Conservation (phyloP, 2,113 vertebrate genomes). For the Alosa alosa region DNA sequence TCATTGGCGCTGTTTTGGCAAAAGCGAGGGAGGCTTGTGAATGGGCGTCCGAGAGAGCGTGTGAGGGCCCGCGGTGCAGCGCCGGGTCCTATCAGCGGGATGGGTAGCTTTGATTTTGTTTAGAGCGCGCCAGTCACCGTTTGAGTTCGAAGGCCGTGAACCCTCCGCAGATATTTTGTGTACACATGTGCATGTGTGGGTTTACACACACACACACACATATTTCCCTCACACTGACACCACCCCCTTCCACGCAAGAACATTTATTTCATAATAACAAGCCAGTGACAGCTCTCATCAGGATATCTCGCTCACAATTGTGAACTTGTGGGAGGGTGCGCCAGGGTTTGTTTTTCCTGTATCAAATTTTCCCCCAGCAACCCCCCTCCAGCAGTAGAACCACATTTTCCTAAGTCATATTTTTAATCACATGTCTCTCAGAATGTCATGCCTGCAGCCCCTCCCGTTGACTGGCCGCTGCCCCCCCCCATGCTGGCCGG, state of each 20-base stretch:
- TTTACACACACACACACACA: slow-evolving; percentile 31
- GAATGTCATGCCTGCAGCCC: slow-evolving; percentile 48
- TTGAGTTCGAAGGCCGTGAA: slow-evolving; percentile 12
- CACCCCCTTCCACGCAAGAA: slow-evolving; percentile 50
- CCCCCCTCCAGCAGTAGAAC: slow-evolving; percentile 44
- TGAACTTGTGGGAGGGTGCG: slow-evolving; percentile 50
- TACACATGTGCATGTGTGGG: neutral
- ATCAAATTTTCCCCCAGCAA: slow-evolving; percentile 50
- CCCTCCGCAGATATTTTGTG: neutral
- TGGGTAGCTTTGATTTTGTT: slow-evolving; percentile 75
- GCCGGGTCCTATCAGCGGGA: slow-evolving; percentile 69
- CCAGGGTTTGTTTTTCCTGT: slow-evolving; percentile 63
- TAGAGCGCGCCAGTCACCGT: slow-evolving; percentile 49
- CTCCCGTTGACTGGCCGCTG: neutral
- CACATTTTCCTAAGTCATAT: slow-evolving; percentile 54
- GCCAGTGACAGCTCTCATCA: slow-evolving; percentile 75
- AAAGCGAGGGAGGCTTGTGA: slow-evolving; percentile 69
- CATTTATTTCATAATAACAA: slow-evolving; percentile 72
- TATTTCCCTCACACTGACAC: slow-evolving; percentile 17
- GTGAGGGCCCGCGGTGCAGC: slow-evolving; percentile 62
- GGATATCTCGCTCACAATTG: slow-evolving; percentile 56
- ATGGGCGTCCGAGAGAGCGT: slow-evolving; percentile 52
- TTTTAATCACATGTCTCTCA: slow-evolving; percentile 53
- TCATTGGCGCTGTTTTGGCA: slow-evolving; percentile 79
- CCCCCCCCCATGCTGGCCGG: slow-evolving; percentile 25